A percentile compares a stretch with the other conserved stretches of the same genome.
These are phyloP conservation scores for Stichodactyla helianthus DNA, from an alignment of 64 coral and sea anemone genomes.

Conservation along the genomic window DNA sequence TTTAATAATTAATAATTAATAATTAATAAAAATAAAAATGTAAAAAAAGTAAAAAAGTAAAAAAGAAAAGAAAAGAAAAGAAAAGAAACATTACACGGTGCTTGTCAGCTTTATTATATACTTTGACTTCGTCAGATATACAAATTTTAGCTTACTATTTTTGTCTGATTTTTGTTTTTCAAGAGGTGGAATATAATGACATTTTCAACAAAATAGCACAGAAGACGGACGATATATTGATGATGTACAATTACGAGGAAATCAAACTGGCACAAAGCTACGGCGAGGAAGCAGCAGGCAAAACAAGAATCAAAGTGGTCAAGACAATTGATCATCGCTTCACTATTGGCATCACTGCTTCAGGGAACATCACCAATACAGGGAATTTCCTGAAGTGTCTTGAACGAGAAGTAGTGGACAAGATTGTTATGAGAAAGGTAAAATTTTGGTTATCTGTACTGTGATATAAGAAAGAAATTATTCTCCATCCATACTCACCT, in stretches of 20 bases:
- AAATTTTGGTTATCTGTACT: no score
- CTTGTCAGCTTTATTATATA: background rate
- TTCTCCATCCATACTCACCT: no score
- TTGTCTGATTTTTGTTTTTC: background rate
- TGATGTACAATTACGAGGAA: slow-evolving; percentile 27
- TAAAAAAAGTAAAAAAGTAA: no score
- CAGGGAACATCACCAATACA: slow-evolving; percentile 9
- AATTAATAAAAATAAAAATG: no score
- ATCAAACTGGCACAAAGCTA: background rate
- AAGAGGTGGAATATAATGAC: background rate
- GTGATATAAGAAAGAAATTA: no score
- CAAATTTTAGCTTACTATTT: background rate
- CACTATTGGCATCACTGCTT: slow-evolving; percentile 21
- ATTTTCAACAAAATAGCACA: background rate
- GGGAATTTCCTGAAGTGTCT: slow-evolving; percentile 6
- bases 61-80: no score
- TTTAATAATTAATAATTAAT: no score
- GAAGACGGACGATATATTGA: slow-evolving; percentile 12
- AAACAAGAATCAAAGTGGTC: background rate
- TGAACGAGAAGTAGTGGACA: slow-evolving; percentile 18
- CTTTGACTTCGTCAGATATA: no score
- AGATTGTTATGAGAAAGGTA: slow-evolving; percentile 4
- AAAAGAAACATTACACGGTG: no score
- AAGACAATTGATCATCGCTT: slow-evolving; percentile 21
- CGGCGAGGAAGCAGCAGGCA: background rate